Percentiles rank a stretch among this genome's conserved stretches.
These are phyloP conservation scores for Kuschelorhynchus macadamiae DNA, from an alignment of 2,888 invertebrate genomes.

Conservation along the genomic window DNA sequence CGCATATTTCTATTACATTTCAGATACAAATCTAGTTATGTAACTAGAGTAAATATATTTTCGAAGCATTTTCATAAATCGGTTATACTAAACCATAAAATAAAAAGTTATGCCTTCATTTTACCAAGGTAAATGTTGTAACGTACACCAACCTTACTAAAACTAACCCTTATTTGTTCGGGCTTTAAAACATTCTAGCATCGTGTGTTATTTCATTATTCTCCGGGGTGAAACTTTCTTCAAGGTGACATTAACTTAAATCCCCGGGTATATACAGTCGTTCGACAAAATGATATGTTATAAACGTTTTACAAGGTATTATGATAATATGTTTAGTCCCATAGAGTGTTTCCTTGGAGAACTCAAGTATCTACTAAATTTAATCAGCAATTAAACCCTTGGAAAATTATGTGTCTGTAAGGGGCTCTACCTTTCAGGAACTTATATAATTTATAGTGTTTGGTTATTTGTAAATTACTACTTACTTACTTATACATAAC, in stretches of 20 bases:
- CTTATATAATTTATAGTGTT: too few relatives aligned
- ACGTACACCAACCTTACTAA: background rate
- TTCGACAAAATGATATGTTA: constrained; percentile 31
- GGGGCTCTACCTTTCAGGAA: too few relatives aligned
- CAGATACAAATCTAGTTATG: too few relatives aligned
- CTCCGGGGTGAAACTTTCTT: constrained; percentile 30
- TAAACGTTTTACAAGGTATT: constrained; percentile 38
- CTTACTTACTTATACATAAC: too few relatives aligned
- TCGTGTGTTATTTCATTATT: constrained; percentile 18
- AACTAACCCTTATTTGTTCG: background rate
- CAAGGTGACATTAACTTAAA: constrained; percentile 21
- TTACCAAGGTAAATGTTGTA: background rate
- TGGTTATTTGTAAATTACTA: too few relatives aligned
- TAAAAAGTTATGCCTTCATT: background rate
- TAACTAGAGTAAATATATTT: background rate
- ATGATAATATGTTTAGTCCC: constrained; percentile 28
- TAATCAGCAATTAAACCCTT: constrained; percentile 23
- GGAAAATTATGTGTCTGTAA: constrained; percentile 1
- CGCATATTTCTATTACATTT: too few relatives aligned
- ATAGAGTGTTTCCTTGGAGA: constrained; percentile 20
- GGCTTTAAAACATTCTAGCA: background rate
- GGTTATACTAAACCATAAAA: background rate
- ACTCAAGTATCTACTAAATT: constrained; percentile 26
- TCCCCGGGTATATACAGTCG: constrained; percentile 22
- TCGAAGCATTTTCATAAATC: background rate